Evolutionary conservation across 2,113 vertebrate species (phyloP).

Genomic region (Cavia aperea): DNA sequence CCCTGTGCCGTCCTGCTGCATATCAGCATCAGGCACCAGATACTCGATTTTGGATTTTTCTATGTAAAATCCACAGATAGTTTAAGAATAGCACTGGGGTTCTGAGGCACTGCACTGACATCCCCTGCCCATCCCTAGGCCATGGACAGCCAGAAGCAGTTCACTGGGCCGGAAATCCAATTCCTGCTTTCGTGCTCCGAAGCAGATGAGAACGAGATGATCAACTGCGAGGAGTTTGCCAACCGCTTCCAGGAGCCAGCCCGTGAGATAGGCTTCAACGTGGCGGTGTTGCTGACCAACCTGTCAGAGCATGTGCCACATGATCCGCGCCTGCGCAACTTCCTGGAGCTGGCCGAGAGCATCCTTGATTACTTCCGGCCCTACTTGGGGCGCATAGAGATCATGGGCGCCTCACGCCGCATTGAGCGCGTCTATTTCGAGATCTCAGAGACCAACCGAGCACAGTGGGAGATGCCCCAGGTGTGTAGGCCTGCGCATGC

Average conservation of each 20-base stretch:
- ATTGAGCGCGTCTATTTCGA: constrained; percentile 98
- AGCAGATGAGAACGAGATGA: constrained; percentile 97
- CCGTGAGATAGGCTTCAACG: constrained; percentile 96
- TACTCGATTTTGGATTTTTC: background rate
- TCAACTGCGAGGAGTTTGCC: constrained; percentile 92
- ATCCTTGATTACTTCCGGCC: constrained; percentile 94
- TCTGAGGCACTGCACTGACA: background rate
- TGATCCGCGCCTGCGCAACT: constrained; percentile 88
- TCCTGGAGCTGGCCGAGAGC: constrained; percentile 88
- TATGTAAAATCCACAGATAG: background rate
- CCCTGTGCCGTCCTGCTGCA: background rate
- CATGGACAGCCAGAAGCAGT: constrained; percentile 98
- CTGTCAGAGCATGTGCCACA: constrained; percentile 94
- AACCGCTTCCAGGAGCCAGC: constrained; percentile 94
- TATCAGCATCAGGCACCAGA: background rate
- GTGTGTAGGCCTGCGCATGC: constrained; percentile 63
- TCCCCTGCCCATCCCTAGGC: constrained; percentile 67
- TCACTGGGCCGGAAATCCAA: constrained; percentile 88
- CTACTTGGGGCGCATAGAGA: constrained; percentile 94
- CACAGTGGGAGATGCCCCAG: constrained; percentile 99
- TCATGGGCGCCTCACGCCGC: constrained; percentile 89
- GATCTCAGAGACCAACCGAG: constrained; percentile 93
- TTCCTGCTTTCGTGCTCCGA: constrained; percentile 97
- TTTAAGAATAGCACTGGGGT: background rate
- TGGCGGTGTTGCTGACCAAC: constrained; percentile 93